phyloP scores from a whole-genome alignment of 2,797 vertebrate genomes.

The Holocentrus rufus region DNA sequence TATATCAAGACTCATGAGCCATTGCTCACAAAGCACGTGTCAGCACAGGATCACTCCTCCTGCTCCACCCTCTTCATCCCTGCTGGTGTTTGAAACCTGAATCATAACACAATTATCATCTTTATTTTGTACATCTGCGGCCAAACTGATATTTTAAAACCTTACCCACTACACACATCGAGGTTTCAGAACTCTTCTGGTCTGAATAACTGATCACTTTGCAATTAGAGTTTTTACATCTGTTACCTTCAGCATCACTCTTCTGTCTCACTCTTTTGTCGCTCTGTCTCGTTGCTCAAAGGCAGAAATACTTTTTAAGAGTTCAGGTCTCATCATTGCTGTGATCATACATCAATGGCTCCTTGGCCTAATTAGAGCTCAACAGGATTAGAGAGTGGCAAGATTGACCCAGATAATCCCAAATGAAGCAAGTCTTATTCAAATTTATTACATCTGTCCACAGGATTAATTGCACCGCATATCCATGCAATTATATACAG shows the following conservation, averaged over 20 bases:
- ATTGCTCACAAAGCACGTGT: slow-evolving; percentile 47
- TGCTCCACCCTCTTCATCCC: slow-evolving; percentile 11
- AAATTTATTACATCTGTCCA: slow-evolving; percentile 16
- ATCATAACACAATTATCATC: slow-evolving; percentile 23
- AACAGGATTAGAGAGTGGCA: slow-evolving; percentile 26
- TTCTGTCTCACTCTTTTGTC: background rate
- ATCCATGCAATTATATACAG: background rate
- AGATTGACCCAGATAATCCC: slow-evolving; percentile 34
- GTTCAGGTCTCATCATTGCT: background rate
- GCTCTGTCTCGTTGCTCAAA: background rate
- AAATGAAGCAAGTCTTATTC: slow-evolving; percentile 18
- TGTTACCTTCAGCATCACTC: slow-evolving; percentile 19
- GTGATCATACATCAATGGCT: background rate
- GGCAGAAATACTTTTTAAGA: slow-evolving; percentile 16
- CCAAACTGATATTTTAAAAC: background rate
- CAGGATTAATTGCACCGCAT: slow-evolving; percentile 11
- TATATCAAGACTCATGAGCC: slow-evolving; percentile 53
- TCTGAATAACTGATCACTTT: background rate
- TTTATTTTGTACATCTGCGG: slow-evolving; percentile 18
- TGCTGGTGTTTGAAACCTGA: slow-evolving; percentile 40
- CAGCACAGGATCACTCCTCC: slow-evolving; percentile 20
- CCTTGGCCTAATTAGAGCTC: slow-evolving; percentile 18
- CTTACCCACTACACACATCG: background rate
- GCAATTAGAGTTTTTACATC: slow-evolving; percentile 1
- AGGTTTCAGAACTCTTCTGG: slow-evolving; percentile 15